These are phyloP conservation scores for Hydrozoanthus tunicans DNA, from an alignment of 64 coral and sea anemone species.

Conservation along the genomic window DNA sequence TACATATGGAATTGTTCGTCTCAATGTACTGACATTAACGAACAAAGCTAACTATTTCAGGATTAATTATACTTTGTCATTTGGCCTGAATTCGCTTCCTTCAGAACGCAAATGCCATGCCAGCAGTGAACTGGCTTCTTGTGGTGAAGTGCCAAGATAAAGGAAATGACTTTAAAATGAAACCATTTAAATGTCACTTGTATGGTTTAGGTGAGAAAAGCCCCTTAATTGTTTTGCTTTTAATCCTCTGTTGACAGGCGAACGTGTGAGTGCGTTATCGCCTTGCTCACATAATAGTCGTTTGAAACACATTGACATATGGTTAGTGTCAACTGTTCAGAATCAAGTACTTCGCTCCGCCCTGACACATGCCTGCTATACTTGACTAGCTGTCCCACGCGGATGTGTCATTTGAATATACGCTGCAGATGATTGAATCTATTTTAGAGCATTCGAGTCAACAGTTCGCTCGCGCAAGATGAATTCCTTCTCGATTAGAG, in stretches of 20 bases:
- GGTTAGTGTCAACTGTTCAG: conserved; percentile 68
- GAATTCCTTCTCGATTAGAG: conserved; percentile 95
- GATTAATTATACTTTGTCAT: conserved; percentile 51
- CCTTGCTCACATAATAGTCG: conserved; percentile 57
- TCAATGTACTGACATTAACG: conserved; percentile 14
- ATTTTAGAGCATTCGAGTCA: conserved; percentile 77
- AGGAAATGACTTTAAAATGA: conserved; percentile 62
- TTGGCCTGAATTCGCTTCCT: neutral
- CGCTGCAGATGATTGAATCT: conserved; percentile 79
- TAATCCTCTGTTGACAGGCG: conserved; percentile 60
- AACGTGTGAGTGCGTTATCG: conserved; percentile 63
- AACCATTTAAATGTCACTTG: conserved; percentile 65
- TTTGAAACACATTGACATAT: conserved; percentile 60
- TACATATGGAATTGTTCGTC: conserved; percentile 21
- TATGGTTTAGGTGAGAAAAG: conserved; percentile 59
- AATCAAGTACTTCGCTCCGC: conserved; percentile 82
- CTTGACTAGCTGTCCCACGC: conserved; percentile 75
- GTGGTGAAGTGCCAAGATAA: conserved; percentile 35
- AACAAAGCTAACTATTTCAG: conserved; percentile 15
- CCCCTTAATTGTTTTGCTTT: conserved; percentile 67
- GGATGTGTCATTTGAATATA: conserved; percentile 83
- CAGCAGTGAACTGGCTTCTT: conserved; percentile 14
- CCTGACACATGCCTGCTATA: conserved; percentile 80
- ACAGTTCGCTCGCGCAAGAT: conserved; percentile 71
- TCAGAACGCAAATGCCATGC: conserved; percentile 5